Conservation (phyloP, 2,113 vertebrate genomes). For the Plectropomus leopardus region DNA sequence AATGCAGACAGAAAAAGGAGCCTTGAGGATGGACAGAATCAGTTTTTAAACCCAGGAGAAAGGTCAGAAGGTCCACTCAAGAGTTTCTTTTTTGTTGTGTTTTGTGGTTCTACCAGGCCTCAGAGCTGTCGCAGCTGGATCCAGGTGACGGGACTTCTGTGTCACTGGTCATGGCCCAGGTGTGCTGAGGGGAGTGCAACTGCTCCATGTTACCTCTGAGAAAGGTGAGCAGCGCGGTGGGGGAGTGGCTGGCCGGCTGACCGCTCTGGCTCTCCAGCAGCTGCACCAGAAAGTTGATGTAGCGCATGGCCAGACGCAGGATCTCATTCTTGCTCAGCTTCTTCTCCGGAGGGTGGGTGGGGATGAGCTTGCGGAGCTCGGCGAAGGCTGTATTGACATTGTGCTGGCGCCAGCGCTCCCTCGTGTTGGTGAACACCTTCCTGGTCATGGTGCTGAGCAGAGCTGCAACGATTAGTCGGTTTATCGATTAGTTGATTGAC, state of each 20-base stretch:
- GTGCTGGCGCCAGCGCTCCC: slow-evolving; percentile 97
- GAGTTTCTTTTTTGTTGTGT: slow-evolving; percentile 1
- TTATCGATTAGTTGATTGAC: neutral
- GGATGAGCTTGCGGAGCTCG: slow-evolving; percentile 96
- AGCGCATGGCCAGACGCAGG: slow-evolving; percentile 96
- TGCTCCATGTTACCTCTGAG: slow-evolving; percentile 86
- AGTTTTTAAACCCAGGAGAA: slow-evolving; percentile 35
- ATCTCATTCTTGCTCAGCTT: slow-evolving; percentile 99
- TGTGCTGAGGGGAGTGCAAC: slow-evolving; percentile 81
- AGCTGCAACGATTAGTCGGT: slow-evolving; percentile 1
- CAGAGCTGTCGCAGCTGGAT: slow-evolving; percentile 85
- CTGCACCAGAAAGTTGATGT: slow-evolving; percentile 96
- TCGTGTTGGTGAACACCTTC: slow-evolving; percentile 95
- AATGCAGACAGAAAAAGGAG: slow-evolving; percentile 35
- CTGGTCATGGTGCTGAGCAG: slow-evolving; percentile 88
- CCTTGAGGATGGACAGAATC: slow-evolving; percentile 25
- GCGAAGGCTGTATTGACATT: slow-evolving; percentile 97
- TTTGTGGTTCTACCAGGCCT: slow-evolving; percentile 81
- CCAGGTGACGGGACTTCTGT: slow-evolving; percentile 85
- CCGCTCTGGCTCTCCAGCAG: slow-evolving; percentile 91
- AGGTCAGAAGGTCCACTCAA: slow-evolving; percentile 33
- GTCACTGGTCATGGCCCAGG: slow-evolving; percentile 85
- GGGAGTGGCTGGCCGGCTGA: slow-evolving; percentile 79
- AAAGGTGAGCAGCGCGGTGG: slow-evolving; percentile 82
- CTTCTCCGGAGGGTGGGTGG: slow-evolving; percentile 97